Base-by-base conservation (phyloP, 1,140 invertebrate genomes). In the Coelopa frigida region DNA sequence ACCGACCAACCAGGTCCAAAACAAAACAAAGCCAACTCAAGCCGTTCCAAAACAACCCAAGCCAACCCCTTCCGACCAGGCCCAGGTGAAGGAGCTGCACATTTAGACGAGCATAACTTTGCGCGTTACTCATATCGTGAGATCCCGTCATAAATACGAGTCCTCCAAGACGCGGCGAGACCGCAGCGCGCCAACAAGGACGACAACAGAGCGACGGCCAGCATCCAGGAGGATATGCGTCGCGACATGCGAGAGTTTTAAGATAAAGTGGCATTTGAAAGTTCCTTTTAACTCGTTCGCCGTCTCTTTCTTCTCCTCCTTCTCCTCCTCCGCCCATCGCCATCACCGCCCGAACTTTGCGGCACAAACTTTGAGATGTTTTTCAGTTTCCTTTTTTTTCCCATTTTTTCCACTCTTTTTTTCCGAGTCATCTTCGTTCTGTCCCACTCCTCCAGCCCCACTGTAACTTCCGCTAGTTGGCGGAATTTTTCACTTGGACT, bases 71-170 rank as follows among this genome's bases (percentile, higher is more conserved):
- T n/a, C n/a, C n/a, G n/a, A n/a, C n/a, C n/a, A n/a, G n/a, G n/a
- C n/a, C n/a, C n/a, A n/a, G n/a, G n/a, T n/a, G n/a, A n/a, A n/a
- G n/a, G n/a, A n/a, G 5, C 40, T n/a, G 10, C 40, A 20, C 40
- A 42, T 31, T 42, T 42, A 42, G 20, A 5, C 24, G 32, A 42
- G 14, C 18, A 17, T 35, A 44, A 44, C 27, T 44, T 44, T 33
- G 35, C 31, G 31, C 42, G 42, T 44, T 35, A 29, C 21, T 44
- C 21, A 44, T 14, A 12, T 22, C 17, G 35, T 22, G 24, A 21
- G 35, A 44, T 44, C 17, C 18, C 7, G 24, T 44, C 42, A 44
- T 44, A 44, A 44, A 44, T 44, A 35, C n/a, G 15, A 18, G 7
- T n/a, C n/a, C n/a, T n/a, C n/a, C 8, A 29, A 14, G 27, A 29